Evolutionary conservation across 2,888 invertebrate species (phyloP).

Genomic region (Acholoe squamosa): DNA sequence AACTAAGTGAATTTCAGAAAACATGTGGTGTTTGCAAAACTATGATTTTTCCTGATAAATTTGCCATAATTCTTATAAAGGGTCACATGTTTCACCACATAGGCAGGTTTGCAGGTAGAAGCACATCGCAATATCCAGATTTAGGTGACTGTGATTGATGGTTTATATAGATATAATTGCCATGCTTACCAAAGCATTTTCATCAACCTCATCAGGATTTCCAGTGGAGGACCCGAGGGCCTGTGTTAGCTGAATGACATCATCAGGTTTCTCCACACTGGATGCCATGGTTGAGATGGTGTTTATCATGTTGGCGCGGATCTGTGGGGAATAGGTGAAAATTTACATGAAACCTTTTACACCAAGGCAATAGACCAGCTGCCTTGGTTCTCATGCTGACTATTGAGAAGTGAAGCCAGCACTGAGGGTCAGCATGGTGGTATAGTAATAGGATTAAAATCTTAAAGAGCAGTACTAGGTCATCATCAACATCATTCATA

Average conservation of each 20-base stretch:
- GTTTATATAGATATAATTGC: background rate
- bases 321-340: background rate
- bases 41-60: background rate
- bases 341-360: background rate
- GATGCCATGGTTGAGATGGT: conserved; percentile 39
- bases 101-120: background rate
- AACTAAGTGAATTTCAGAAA: background rate
- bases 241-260: conserved; percentile 25
- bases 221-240: conserved; percentile 25
- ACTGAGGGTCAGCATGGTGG: too few relatives aligned
- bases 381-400: too few relatives aligned
- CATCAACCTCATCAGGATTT: conserved; percentile 33
- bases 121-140: background rate
- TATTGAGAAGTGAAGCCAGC: too few relatives aligned
- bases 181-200: background rate
- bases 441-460: background rate
- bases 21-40: background rate
- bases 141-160: background rate
- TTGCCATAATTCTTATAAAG: background rate
- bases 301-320: conserved; percentile 40
- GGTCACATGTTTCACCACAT: background rate
- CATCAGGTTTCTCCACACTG: conserved; percentile 15
- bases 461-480: background rate
- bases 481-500: background rate
- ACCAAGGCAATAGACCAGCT: background rate